These are phyloP conservation scores for Clanis bilineata DNA, from an alignment of 2,888 invertebrate species.

Conservation along the genomic window DNA sequence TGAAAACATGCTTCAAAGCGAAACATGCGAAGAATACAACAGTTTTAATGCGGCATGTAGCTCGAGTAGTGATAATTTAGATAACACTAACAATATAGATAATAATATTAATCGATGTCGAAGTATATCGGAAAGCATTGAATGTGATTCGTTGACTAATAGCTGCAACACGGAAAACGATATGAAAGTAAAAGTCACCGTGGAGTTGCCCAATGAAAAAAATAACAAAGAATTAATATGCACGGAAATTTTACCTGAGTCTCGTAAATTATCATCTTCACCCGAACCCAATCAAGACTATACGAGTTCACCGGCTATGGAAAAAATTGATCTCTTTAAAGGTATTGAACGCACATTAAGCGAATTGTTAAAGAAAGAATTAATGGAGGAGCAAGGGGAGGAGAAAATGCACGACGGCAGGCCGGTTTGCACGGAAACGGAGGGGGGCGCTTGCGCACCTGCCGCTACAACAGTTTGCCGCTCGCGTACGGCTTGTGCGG, in stretches of 20 bases:
- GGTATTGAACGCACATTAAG: constrained; percentile 80
- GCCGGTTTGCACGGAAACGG: constrained; percentile 70
- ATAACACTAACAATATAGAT: constrained; percentile 54
- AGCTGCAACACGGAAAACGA: constrained; percentile 51
- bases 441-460: constrained; percentile 77
- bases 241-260: constrained; percentile 44
- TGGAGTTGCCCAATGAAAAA: constrained; percentile 55
- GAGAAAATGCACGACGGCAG: constrained; percentile 71
- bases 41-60: constrained; percentile 70
- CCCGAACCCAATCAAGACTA: constrained; percentile 56
- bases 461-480: constrained; percentile 76
- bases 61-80: constrained; percentile 56
- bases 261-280: constrained; percentile 60
- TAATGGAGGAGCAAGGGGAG: constrained; percentile 72
- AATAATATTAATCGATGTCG: constrained; percentile 57
- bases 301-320: constrained; percentile 45
- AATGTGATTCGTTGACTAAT: constrained; percentile 63
- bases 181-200: constrained; percentile 66
- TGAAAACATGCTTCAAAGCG: constrained; percentile 74
- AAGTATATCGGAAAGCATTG: constrained; percentile 61
- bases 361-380: constrained; percentile 81
- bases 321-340: constrained; percentile 78
- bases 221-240: constrained; percentile 41
- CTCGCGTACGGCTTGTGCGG: constrained; percentile 80
- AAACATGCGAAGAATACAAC: constrained; percentile 70